Evolutionary conservation across 2,888 invertebrate genomes (phyloP), one percentile per base, ranked within the genome.

Genomic region (Drosophila merina): DNA sequence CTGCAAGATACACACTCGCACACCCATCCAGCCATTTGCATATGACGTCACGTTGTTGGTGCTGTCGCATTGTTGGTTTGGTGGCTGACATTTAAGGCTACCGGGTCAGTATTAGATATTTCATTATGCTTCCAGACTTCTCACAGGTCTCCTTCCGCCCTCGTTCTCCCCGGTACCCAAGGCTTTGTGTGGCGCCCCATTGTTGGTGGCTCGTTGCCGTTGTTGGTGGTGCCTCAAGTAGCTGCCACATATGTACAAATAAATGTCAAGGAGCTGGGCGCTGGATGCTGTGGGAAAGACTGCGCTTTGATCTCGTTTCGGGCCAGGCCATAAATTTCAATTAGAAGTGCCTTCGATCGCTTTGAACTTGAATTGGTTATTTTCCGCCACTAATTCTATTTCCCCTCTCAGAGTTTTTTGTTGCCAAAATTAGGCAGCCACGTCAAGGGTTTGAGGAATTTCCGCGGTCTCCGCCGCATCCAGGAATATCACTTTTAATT

Each of bases 61-160:
- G 74, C 75, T 85, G 84, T 20, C 66, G 63, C 62, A 55, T 49
- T 56, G 69, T 69, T 50, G 75, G 57, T 73, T 14, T 14, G 14
- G 14, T 14, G 14, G 74, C 75, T 85, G 84, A 86, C 84, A 85
- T 85, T 85, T 85, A 83, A 75, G 80, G 60, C 84, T 74, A 68
- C 68, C 75, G 75, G 74, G 79, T 85, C 79, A 87, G 49, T 47
- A 64, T 85, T 78, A 62, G 79, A 71, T 64, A 81, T 81, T 71
- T 67, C 68, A 86, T 71, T 76, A 59, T 75, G 60, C 56, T 59
- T 44, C 40, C 49, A 44, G 57, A 69, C 67, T 51, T 67, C 57
- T 67, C 45, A 31, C 57, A 38, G 57, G 72, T 62, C 54, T 56
- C 50, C 51, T 72, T 47, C 28, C 7, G 25, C 40, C 14, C 38